Evolutionary conservation across 1,140 invertebrate species (phyloP).

Genomic region (Pomacea maculata): DNA sequence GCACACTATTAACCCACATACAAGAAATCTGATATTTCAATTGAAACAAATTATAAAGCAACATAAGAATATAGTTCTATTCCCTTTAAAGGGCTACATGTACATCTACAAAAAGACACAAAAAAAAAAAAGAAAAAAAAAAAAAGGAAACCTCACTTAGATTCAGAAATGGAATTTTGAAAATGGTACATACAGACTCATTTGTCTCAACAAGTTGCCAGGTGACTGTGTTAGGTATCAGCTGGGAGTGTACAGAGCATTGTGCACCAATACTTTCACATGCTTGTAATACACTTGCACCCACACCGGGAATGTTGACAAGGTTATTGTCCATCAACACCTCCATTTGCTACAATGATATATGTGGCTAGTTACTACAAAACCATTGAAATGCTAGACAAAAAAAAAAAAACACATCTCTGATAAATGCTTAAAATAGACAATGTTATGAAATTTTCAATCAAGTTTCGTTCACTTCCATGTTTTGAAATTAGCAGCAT

Average conservation of each 20-base stretch:
- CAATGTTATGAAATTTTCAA: no score
- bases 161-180: not conserved
- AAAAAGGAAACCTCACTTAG: not conserved
- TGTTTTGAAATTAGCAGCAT: no score
- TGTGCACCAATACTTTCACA: constrained; percentile 4
- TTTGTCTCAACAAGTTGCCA: constrained; percentile 3
- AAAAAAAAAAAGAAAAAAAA: not conserved
- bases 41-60: not conserved
- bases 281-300: constrained; percentile 3
- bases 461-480: no score
- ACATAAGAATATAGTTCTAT: not conserved
- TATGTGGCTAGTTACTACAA: not conserved
- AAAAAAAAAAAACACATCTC: not conserved
- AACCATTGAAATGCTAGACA: no score
- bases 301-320: constrained; percentile 6
- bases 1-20: not conserved
- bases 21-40: not conserved
- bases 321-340: not conserved
- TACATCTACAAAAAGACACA: not conserved
- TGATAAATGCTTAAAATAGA: no score
- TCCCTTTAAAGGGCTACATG: not conserved
- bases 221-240: not conserved
- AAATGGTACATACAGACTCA: not conserved
- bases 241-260: not conserved
- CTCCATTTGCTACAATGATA: not conserved